Base-by-base conservation (phyloP, 2,113 vertebrate genomes). In the Accipiter virgatus region DNA sequence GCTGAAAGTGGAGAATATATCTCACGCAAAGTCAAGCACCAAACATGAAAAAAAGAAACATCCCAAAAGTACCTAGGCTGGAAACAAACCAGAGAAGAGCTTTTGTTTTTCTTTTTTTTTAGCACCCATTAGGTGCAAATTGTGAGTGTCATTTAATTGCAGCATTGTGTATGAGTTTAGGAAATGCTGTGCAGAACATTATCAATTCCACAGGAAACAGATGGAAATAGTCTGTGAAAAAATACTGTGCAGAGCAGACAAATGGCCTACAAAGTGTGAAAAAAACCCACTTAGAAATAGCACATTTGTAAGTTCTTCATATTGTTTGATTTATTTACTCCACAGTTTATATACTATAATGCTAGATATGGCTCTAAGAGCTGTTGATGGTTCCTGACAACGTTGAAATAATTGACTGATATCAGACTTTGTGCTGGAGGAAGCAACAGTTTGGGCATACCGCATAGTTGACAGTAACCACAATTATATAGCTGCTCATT, bases 271-370 rank as follows among this genome's bases (percentile, higher is more conserved):
- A 58, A 55, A 72, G 90, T 75, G 91, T 65, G 94, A 94, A 82
- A 92, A 3, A 0, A 21, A 42, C 6, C 58, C 52, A 53, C 83
- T 77, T 67, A 11, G 70, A 84, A 93, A 43, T 4, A 52, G 40
- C 84, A 62, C 66, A 47, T 91, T 93, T 75, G 52, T 90, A 84
- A 91, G 91, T 75, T 89, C 74, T 72, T 87, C 61, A 13, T 91
- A 93, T 97, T 95, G 94, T 95, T 87, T 89, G 91, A 91, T 96
- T 86, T 92, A 90, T 96, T 95, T 90, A 72, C 90, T 84, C 68
- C 13, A 5, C 90, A 81, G 95, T 78, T 95, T 91, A 47, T 70
- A 25, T 22, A 29, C 38, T 43, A 10, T 23, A 55, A 15, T 29
- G 83, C 32, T 34, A 40, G 52, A 31, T 67, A 34, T 7, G 79